Conservation (phyloP, 2,888 invertebrate species). For the Oasisia sp. region DNA sequence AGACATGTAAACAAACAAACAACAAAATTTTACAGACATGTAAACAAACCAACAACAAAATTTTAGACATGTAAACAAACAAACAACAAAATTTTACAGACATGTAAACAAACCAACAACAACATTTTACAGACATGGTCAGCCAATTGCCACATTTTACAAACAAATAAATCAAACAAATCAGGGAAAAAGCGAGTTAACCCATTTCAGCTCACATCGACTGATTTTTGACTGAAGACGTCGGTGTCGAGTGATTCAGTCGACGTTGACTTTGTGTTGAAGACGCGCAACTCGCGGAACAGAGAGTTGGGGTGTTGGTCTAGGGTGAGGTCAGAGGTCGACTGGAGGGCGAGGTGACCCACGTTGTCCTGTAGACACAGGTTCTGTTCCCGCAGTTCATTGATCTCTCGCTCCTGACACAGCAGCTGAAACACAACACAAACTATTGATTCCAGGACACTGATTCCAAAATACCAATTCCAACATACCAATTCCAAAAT, state of each 20-base stretch:
- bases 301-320: constrained; percentile 73
- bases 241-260: constrained; percentile 31
- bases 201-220: background rate
- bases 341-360: constrained; percentile 31
- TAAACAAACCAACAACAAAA: too few relatives aligned
- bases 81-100: too few relatives aligned
- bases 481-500: too few relatives aligned
- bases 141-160: too few relatives aligned
- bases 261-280: constrained; percentile 27
- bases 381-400: constrained; percentile 79
- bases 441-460: background rate
- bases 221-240: background rate
- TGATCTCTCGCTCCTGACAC: constrained; percentile 71
- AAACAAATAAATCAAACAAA: background rate
- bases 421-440: constrained; percentile 57
- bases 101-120: too few relatives aligned
- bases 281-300: constrained; percentile 79
- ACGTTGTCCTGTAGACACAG: constrained; percentile 76
- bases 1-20: too few relatives aligned
- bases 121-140: too few relatives aligned
- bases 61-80: too few relatives aligned
- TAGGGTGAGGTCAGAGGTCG: constrained; percentile 51
- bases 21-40: too few relatives aligned
- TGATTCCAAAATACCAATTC: background rate
- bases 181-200: background rate